phyloP scores from a whole-genome alignment of 2,888 invertebrate species.

The Phyllotreta striolata region DNA sequence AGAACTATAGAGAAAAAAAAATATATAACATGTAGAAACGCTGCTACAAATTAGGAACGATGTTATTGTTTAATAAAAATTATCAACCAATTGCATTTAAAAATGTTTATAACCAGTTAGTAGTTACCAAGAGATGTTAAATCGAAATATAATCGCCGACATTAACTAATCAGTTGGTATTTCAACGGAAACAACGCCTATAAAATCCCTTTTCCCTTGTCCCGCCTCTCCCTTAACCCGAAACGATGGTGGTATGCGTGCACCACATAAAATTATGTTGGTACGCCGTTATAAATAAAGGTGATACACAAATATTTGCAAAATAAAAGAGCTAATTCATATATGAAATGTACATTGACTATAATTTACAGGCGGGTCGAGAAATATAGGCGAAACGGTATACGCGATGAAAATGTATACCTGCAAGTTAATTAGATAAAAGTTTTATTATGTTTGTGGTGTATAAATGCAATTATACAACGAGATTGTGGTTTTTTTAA shows the following conservation, averaged over 20 bases:
- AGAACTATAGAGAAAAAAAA: too few species aligned
- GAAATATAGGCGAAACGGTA: not conserved
- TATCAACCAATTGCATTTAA: too few species aligned
- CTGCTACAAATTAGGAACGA: too few species aligned
- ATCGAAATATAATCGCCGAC: too few species aligned
- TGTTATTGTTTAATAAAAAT: too few species aligned
- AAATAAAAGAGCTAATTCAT: constrained; percentile 56
- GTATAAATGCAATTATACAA: too few species aligned
- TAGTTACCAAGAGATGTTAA: too few species aligned
- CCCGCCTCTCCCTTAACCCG: constrained; percentile 18
- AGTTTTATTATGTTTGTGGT: too few species aligned
- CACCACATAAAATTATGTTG: constrained; percentile 53
- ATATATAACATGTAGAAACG: too few species aligned
- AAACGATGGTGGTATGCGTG: constrained; percentile 46
- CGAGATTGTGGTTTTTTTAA: too few species aligned
- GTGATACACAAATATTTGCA: constrained; percentile 59
- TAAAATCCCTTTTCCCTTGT: constrained; percentile 17
- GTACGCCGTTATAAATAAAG: constrained; percentile 57
- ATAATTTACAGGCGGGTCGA: constrained; percentile 55
- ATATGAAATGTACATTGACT: constrained; percentile 51
- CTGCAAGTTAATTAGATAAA: too few species aligned
- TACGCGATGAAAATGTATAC: not conserved
- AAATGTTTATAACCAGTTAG: too few species aligned
- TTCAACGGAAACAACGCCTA: constrained; percentile 26
- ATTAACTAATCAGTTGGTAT: not conserved